Evolutionary conservation across 2,113 vertebrate genomes (phyloP), one percentile per base, ranked within the genome.

Genomic region (Zapornia atra): DNA sequence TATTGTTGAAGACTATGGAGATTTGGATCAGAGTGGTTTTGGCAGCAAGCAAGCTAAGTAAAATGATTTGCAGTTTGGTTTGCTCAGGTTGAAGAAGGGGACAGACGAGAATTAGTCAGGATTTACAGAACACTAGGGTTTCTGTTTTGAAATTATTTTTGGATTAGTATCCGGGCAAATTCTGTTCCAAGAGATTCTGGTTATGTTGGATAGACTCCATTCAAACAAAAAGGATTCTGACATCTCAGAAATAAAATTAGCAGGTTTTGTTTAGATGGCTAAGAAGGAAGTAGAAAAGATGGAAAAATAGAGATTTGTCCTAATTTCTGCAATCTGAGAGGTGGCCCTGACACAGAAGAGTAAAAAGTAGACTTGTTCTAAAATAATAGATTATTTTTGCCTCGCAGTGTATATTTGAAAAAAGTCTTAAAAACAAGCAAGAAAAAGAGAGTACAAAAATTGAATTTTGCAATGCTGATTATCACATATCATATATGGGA

Each of bases 91-190:
- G 56, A 73, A 90, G 51, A 13, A 88, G 7, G 0, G 8, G 2
- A 77, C 15, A 77, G n/a, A 36, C 78, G 21, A 90, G 33, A 90
- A 92, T 80, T 63, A 80, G 36, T 46, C 36, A 29, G 40, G 34
- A 88, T 92, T 94, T 92, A 75, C 16, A 56, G 51, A 93, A 81
- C 1, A 1, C 5, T 68, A 24, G 6, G 31, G 21, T 65, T 88
- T 90, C 51, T 93, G 33, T 33, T 89, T 50, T 65, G 63, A 88
- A 86, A 77, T 76, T 69, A 65, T 78, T 82, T 87, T 91, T 88
- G 28, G 15, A 81, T 86, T 81, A 88, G 50, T 88, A 80, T 33
- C 68, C 59, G 28, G 12, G 29, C 10, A 88, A 31, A 69, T 82
- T 44, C 46, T 83, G 24, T 77, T 94, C 59, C 63, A 90, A 44